These are phyloP conservation scores for Elgonia sp. DNA, from an alignment of 2,888 invertebrate species.

Conservation along the genomic window DNA sequence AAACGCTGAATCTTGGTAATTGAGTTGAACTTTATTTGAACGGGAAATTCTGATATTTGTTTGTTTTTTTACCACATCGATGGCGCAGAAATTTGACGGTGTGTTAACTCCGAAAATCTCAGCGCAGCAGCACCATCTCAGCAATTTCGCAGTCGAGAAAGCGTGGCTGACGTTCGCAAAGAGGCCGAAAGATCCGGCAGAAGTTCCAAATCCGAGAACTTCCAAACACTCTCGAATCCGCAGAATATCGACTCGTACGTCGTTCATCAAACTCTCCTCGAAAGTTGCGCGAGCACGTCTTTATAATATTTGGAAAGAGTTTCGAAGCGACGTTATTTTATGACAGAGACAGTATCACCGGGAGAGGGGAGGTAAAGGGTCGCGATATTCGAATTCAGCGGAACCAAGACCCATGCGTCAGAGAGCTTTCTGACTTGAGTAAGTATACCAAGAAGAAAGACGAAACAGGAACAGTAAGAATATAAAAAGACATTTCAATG, in stretches of 20 bases:
- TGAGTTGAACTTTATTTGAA: constrained; percentile 63
- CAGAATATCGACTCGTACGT: constrained; percentile 76
- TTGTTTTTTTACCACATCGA: constrained; percentile 62
- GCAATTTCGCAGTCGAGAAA: constrained; percentile 76
- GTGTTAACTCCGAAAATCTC: constrained; percentile 74
- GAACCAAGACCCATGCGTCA: constrained; percentile 65
- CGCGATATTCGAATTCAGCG: constrained; percentile 68
- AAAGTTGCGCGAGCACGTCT: constrained; percentile 75
- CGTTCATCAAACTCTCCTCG: constrained; percentile 77
- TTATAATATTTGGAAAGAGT: constrained; percentile 77
- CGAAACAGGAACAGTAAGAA: constrained; percentile 56
- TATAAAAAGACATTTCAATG: constrained; percentile 61
- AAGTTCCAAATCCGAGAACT: constrained; percentile 76
- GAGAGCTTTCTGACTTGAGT: constrained; percentile 59
- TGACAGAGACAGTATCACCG: constrained; percentile 16
- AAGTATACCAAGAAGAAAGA: constrained; percentile 50
- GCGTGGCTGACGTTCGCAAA: constrained; percentile 76
- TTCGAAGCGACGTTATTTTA: constrained; percentile 75
- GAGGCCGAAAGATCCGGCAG: constrained; percentile 75
- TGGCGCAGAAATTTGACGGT: constrained; percentile 73
- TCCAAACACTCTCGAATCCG: constrained; percentile 73
- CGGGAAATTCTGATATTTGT: constrained; percentile 64
- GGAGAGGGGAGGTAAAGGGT: not conserved
- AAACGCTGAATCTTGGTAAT: constrained; percentile 38
- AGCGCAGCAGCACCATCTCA: constrained; percentile 67